phyloP scores from a whole-genome alignment of 2,888 invertebrate genomes.

The Hemicrepidius hirtus region DNA sequence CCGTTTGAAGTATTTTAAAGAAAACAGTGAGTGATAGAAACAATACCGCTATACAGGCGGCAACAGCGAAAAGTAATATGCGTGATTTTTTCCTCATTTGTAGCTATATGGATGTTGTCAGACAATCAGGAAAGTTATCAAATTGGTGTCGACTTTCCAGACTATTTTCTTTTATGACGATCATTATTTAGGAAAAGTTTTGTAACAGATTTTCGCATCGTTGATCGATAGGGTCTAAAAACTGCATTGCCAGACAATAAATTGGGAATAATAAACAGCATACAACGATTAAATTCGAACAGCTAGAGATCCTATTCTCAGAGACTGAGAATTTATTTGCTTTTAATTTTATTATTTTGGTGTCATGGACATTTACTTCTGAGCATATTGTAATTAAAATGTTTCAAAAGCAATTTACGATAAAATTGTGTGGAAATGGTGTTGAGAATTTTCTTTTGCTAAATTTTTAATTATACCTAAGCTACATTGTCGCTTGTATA shows the following conservation, averaged over 20 bases:
- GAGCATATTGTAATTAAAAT: too few species aligned
- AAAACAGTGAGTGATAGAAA: constrained; percentile 13
- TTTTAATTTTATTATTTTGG: too few species aligned
- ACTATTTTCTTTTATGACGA: constrained; percentile 18
- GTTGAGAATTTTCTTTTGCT: too few species aligned
- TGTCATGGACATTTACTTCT: too few species aligned
- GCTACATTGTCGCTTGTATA: too few species aligned
- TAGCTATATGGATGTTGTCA: constrained; percentile 13
- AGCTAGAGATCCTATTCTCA: too few species aligned
- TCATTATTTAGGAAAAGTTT: constrained; percentile 21
- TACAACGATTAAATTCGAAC: too few species aligned
- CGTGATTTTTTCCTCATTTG: constrained; percentile 28
- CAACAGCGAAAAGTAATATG: constrained; percentile 18
- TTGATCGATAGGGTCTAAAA: background rate
- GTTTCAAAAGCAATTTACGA: too few species aligned
- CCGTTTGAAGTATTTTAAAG: constrained; percentile 11
- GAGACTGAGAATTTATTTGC: too few species aligned
- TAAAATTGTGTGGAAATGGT: too few species aligned
- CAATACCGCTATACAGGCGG: background rate
- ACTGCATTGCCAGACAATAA: background rate
- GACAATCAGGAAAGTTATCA: constrained; percentile 27
- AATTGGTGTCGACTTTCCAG: constrained; percentile 17
- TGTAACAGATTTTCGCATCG: constrained; percentile 22
- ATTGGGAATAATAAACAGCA: too few species aligned
- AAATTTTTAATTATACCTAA: too few species aligned